A percentile compares a stretch with the other conserved stretches of the same genome.
These are phyloP conservation scores for Nemotelus pantherinus DNA, from an alignment of 2,888 invertebrate species.

Conservation along the genomic window DNA sequence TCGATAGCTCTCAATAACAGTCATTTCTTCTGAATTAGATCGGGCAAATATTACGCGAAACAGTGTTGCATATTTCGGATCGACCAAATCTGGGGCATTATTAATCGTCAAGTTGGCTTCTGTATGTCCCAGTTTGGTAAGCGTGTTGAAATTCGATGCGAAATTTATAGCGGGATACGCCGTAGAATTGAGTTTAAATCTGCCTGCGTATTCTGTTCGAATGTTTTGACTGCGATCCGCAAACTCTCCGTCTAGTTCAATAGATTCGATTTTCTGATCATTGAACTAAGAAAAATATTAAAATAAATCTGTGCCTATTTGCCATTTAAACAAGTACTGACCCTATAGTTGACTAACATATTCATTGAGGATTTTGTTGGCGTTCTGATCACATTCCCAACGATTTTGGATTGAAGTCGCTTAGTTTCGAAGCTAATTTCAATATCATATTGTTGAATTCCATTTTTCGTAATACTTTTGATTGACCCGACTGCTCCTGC, in stretches of 20 bases:
- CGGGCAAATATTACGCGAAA: slow-evolving; percentile 71
- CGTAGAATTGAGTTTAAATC: slow-evolving; percentile 75
- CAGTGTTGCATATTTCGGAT: slow-evolving; percentile 71
- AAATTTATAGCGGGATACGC: slow-evolving; percentile 81
- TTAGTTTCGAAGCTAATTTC: slow-evolving; percentile 81
- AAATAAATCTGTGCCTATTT: slow-evolving; percentile 1
- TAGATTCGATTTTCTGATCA: slow-evolving; percentile 61
- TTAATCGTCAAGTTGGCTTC: slow-evolving; percentile 78
- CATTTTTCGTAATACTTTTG: slow-evolving; percentile 72
- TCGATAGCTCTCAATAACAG: slow-evolving; percentile 63
- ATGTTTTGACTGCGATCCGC: slow-evolving; percentile 65
- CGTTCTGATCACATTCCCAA: slow-evolving; percentile 73
- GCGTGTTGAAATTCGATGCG: slow-evolving; percentile 70
- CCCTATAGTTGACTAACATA: slow-evolving; percentile 67
- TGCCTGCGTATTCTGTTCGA: slow-evolving; percentile 67
- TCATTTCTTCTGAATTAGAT: slow-evolving; percentile 70
- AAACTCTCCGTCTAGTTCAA: slow-evolving; percentile 66
- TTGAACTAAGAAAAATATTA: slow-evolving; percentile 58
- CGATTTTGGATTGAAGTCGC: slow-evolving; percentile 75
- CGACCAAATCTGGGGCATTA: slow-evolving; percentile 70
- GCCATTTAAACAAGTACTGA: slow-evolving; percentile 60
- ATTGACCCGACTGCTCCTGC: slow-evolving; percentile 73
- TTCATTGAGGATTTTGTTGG: slow-evolving; percentile 62
- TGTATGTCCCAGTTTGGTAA: slow-evolving; percentile 77
- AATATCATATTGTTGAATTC: slow-evolving; percentile 80